phyloP scores from a whole-genome alignment of 2,888 invertebrate species.

The Nemurella pictetii region DNA sequence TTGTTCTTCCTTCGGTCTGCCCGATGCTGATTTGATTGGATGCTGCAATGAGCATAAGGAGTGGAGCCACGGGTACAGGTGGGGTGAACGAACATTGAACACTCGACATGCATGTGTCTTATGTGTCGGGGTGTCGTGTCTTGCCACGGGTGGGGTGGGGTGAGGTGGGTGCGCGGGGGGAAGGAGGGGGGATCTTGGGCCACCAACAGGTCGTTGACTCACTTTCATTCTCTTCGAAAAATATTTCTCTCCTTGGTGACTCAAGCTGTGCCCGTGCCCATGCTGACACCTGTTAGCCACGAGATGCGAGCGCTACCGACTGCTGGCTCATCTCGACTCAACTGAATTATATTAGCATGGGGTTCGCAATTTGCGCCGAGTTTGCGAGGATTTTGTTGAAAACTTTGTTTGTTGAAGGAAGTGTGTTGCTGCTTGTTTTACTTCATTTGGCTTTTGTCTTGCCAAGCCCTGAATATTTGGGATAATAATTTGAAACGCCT shows the following conservation, averaged over 20 bases:
- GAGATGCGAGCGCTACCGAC: too few species aligned
- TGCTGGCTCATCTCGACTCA: too few species aligned
- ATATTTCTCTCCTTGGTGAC: neutral
- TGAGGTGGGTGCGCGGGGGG: neutral
- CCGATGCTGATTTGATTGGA: too few species aligned
- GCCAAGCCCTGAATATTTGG: too few species aligned
- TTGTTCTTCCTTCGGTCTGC: neutral
- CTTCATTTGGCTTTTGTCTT: too few species aligned
- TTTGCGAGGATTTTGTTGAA: too few species aligned
- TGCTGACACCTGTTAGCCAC: neutral
- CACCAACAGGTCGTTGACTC: constrained; percentile 25
- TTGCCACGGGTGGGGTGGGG: neutral
- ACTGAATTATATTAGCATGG: too few species aligned
- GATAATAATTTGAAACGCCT: too few species aligned
- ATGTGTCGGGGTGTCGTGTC: neutral
- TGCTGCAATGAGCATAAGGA: constrained; percentile 17
- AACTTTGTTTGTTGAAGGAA: too few species aligned
- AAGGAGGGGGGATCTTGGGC: neutral
- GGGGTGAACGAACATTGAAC: constrained; percentile 7
- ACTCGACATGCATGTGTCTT: neutral
- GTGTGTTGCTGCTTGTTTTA: too few species aligned
- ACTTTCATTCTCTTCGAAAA: constrained; percentile 26
- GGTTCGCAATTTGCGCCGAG: too few species aligned
- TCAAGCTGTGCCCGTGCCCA: neutral
- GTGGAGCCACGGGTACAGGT: neutral